Base-by-base conservation (phyloP, 1,140 invertebrate genomes). In the Drosophila yakuba region DNA sequence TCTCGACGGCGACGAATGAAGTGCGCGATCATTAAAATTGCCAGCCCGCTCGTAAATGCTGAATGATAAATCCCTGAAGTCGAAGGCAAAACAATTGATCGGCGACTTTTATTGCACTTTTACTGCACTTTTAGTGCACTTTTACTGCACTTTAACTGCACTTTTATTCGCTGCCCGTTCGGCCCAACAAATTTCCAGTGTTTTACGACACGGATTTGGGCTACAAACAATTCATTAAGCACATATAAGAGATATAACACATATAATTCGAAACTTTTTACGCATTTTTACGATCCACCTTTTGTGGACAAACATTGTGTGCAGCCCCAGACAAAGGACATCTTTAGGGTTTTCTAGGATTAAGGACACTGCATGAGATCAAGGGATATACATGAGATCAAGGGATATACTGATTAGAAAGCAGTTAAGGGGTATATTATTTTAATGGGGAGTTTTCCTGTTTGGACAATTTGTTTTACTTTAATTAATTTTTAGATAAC, bases 281-380 rank as follows among this genome's bases (percentile, higher is more conserved):
- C 50, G 62, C 68, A 11, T 48, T 74, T 74, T 39, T 59, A 52
- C 60, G 71, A 75, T 48, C 57, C 63, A 62, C 52, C 43, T 55
- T 43, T 55, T 73, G 69, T 74, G 71, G 51, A 28, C 59, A 74
- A 74, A 74, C 69, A 74, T 57, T 74, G 69, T 23, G 72, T 51
- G 45, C 12, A 25, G 20, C 12, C 12, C 12, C 6, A 14, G 45
- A 48, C 45, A 48, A 48, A 28, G 6, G 23, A 5, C 14, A 48
- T 48, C 45, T 10, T 28, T 11, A 2, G 45, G 45, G 45, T n/a
- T 28, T 25, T 28, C 45, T 10, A 48, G 45, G 45, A 48, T 23
- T 28, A 23, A 48, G 45, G 23, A 48, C 23, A 15, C 45, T 48
- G 28, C 28, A n/a, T 5, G 44, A 23, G 12, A 6, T 23, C n/a